These are phyloP conservation scores for Erythrocercus mccallii DNA, from an alignment of 2,113 vertebrate species.

Conservation along the genomic window DNA sequence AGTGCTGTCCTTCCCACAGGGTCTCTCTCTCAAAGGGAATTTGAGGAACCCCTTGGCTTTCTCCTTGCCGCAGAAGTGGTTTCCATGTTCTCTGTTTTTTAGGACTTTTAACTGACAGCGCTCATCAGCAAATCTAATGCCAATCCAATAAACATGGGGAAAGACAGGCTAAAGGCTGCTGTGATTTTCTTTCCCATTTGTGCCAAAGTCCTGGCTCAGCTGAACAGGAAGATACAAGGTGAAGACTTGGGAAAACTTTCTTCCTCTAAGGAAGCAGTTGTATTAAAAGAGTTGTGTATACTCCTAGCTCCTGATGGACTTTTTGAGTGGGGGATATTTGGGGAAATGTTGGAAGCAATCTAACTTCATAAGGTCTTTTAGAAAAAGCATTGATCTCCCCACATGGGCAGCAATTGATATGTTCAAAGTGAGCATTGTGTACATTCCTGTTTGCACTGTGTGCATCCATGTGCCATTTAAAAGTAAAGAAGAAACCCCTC, in stretches of 20 bases:
- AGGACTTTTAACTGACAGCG: not conserved
- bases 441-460: not conserved
- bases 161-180: not conserved
- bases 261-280: not conserved
- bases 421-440: not conserved
- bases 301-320: not conserved
- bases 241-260: not conserved
- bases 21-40: not conserved
- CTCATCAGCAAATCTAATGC: not conserved
- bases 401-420: not conserved
- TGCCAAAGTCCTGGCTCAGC: not conserved
- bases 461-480: not conserved
- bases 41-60: not conserved
- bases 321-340: not conserved
- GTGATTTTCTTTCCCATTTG: not conserved
- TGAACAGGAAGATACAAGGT: not conserved
- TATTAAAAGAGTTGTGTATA: not conserved
- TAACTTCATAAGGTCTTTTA: not conserved
- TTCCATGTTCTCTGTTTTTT: not conserved
- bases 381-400: not conserved
- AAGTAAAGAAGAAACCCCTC: not conserved
- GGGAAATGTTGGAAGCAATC: not conserved
- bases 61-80: not conserved
- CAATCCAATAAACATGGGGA: not conserved
- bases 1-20: accelerated